These are phyloP conservation scores for Micromussa lordhowensis DNA, from an alignment of 92 coral and sea anemone genomes.

Conservation along the genomic window DNA sequence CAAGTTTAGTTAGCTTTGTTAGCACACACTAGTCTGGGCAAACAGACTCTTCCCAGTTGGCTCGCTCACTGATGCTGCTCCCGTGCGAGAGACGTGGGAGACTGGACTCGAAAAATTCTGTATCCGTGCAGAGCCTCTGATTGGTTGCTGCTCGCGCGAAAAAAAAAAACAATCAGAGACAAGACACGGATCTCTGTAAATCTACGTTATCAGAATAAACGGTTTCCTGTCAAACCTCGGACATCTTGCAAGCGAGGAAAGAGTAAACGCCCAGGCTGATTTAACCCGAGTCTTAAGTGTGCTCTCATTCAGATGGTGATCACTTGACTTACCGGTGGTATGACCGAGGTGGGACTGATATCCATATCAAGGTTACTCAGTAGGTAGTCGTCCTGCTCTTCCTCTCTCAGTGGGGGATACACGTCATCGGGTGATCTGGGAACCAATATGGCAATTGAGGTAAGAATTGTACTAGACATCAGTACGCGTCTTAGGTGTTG, in stretches of 20 bases:
- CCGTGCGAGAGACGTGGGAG: too few relatives aligned
- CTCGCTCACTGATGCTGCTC: too few relatives aligned
- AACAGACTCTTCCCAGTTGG: too few relatives aligned
- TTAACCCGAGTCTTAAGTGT: neutral
- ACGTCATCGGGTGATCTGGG: constrained; percentile 80
- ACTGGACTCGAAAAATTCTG: too few relatives aligned
- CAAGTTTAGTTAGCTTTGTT: too few relatives aligned
- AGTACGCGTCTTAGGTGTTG: too few relatives aligned
- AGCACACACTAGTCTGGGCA: too few relatives aligned
- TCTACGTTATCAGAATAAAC: neutral
- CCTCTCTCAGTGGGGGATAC: constrained; percentile 83
- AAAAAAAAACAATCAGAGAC: neutral
- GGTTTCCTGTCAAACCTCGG: neutral
- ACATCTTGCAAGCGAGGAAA: neutral
- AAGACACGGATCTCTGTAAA: neutral
- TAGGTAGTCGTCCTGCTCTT: constrained; percentile 82
- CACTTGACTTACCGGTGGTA: constrained; percentile 78
- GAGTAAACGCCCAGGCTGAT: neutral
- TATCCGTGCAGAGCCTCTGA: neutral
- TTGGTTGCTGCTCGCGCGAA: neutral
- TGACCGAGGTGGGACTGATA: constrained; percentile 65
- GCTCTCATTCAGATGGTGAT: neutral
- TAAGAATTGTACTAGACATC: neutral
- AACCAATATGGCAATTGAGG: neutral
- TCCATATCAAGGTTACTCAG: constrained; percentile 88